Evolutionary conservation across 2,113 vertebrate species (phyloP).

Genomic region (Microcebus jonahi): DNA sequence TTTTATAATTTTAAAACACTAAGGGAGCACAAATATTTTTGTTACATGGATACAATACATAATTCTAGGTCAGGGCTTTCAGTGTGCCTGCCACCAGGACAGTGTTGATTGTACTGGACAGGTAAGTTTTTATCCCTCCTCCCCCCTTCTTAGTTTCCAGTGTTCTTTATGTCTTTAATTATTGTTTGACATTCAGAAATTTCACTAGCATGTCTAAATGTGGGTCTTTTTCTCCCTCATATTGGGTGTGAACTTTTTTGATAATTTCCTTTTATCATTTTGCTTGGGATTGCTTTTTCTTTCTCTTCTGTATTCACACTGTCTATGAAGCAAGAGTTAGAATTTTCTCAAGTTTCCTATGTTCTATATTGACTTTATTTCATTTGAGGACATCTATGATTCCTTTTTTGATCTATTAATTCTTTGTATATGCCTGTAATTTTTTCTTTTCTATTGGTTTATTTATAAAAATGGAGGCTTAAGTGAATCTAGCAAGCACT

Average conservation of each 20-base stretch:
- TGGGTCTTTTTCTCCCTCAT: background rate
- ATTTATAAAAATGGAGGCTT: background rate
- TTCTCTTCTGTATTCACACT: background rate
- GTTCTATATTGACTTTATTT: background rate
- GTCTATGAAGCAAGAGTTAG: background rate
- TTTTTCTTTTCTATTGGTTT: background rate
- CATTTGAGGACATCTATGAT: background rate
- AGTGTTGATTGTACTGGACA: too few species aligned
- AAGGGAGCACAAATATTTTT: too few species aligned
- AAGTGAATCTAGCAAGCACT: background rate
- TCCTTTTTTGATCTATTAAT: background rate
- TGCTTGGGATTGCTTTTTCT: background rate
- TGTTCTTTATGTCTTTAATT: background rate
- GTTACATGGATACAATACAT: too few species aligned
- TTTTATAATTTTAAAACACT: too few species aligned
- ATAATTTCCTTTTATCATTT: slow-evolving; percentile 15
- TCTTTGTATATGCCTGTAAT: background rate
- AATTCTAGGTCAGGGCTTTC: too few species aligned
- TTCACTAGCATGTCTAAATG: background rate
- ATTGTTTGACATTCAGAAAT: background rate
- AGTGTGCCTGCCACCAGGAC: too few species aligned
- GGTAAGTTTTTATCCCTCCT: too few species aligned
- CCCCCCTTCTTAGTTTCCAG: too few species aligned
- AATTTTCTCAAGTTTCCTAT: slow-evolving; percentile 32
- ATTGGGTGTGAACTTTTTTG: background rate